These are phyloP conservation scores for Nezara viridula DNA, from an alignment of 2,888 invertebrate species.

Conservation along the genomic window DNA sequence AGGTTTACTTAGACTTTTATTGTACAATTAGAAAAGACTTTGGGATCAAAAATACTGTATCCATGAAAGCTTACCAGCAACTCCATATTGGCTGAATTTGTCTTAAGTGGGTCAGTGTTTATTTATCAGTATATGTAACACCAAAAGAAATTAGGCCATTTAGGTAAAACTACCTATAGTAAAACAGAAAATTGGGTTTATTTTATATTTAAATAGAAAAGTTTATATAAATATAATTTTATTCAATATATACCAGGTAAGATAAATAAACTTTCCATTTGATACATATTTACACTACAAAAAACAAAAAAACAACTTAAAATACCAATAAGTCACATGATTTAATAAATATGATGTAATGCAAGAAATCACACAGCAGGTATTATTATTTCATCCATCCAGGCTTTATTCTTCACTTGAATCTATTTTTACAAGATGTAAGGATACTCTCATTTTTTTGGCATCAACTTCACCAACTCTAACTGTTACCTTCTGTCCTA, in stretches of 20 bases:
- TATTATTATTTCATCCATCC: background rate
- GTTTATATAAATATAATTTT: background rate
- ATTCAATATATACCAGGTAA: background rate
- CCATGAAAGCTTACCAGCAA: too few species aligned
- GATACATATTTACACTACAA: background rate
- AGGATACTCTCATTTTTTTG: constrained; percentile 44
- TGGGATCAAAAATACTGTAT: too few species aligned
- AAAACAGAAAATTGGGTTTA: background rate
- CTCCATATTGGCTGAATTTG: too few species aligned
- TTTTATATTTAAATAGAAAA: background rate
- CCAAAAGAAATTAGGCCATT: too few species aligned
- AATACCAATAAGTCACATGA: background rate
- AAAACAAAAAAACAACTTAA: background rate
- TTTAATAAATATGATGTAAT: background rate
- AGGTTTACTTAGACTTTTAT: too few species aligned
- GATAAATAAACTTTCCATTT: background rate
- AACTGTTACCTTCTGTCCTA: constrained; percentile 52
- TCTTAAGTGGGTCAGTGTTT: too few species aligned
- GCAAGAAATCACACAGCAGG: background rate
- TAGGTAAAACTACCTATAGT: too few species aligned
- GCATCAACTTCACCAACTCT: constrained; percentile 53
- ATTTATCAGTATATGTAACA: too few species aligned
- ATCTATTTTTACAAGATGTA: constrained; percentile 37
- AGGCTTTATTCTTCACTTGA: background rate
- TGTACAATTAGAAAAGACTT: too few species aligned